Percentiles rank a stretch among this genome's conserved stretches.
Evolutionary conservation across 2,888 invertebrate genomes (phyloP).

Genomic region (Metellina segmentata): DNA sequence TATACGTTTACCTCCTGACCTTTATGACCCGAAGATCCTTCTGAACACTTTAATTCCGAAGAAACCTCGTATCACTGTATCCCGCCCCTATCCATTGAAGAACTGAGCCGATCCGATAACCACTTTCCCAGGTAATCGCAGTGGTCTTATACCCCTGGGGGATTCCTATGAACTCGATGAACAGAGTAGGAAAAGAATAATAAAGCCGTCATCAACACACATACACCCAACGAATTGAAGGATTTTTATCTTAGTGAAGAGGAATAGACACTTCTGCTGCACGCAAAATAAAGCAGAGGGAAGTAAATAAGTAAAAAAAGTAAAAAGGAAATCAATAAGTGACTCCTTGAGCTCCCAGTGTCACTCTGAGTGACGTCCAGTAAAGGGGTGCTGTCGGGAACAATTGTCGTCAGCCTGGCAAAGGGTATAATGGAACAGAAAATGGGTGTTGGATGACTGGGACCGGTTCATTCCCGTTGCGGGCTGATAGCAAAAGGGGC

Average conservation of each 20-base stretch:
- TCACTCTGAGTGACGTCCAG: conserved; percentile 39
- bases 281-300: not conserved
- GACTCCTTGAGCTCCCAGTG: conserved; percentile 40
- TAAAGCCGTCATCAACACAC: conserved; percentile 61
- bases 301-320: not conserved
- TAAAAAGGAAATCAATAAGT: conserved; percentile 59
- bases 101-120: conserved; percentile 21
- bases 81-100: conserved; percentile 7
- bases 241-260: conserved; percentile 43
- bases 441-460: conserved; percentile 45
- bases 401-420: conserved; percentile 59
- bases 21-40: not conserved
- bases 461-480: conserved; percentile 36
- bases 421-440: conserved; percentile 53
- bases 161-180: conserved; percentile 13
- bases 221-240: conserved; percentile 46
- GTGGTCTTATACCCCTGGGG: conserved; percentile 19
- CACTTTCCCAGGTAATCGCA: conserved; percentile 33
- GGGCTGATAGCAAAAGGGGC: not conserved
- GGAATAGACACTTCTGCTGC: conserved; percentile 40
- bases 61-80: not conserved
- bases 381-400: conserved; percentile 51
- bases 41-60: not conserved
- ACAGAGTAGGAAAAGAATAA: conserved; percentile 23
- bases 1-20: not conserved